These are phyloP conservation scores for Ciconia nigra DNA, from an alignment of 2,797 vertebrate genomes.

Conservation along the genomic window DNA sequence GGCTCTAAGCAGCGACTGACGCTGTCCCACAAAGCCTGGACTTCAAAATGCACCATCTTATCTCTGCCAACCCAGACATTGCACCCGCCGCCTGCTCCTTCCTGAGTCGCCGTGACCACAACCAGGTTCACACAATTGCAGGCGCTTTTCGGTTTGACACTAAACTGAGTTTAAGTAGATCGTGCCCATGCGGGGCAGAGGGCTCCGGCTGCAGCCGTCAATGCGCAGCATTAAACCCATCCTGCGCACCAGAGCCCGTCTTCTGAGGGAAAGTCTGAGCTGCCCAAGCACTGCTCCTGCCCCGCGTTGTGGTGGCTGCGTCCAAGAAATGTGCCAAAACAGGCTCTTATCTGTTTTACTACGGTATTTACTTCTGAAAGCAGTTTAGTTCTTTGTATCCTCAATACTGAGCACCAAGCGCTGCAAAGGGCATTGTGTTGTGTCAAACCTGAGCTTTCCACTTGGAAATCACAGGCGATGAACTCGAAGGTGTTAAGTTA, in stretches of 20 bases:
- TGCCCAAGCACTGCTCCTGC: background rate
- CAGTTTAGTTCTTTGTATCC: background rate
- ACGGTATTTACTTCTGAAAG: background rate
- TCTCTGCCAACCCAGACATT: background rate
- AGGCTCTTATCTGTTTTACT: background rate
- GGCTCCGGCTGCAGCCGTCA: fast-evolving
- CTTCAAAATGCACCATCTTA: background rate
- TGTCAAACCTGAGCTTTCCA: background rate
- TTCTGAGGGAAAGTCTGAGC: background rate
- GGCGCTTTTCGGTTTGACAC: fast-evolving
- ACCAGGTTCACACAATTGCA: fast-evolving
- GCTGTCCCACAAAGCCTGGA: fast-evolving
- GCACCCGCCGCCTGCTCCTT: fast-evolving
- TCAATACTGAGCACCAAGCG: fast-evolving
- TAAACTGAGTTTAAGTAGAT: background rate
- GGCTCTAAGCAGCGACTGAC: background rate
- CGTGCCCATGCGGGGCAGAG: fast-evolving
- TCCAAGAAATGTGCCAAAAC: fast-evolving
- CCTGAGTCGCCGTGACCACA: fast-evolving
- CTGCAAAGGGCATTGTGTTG: background rate
- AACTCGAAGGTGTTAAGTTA: background rate
- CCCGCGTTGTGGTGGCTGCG: fast-evolving
- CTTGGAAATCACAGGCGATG: fast-evolving
- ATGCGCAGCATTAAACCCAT: fast-evolving
- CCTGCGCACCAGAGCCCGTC: background rate